These are phyloP conservation scores for Psammodynastes pulverulentus DNA, from an alignment of 2,113 vertebrate species.

Conservation along the genomic window DNA sequence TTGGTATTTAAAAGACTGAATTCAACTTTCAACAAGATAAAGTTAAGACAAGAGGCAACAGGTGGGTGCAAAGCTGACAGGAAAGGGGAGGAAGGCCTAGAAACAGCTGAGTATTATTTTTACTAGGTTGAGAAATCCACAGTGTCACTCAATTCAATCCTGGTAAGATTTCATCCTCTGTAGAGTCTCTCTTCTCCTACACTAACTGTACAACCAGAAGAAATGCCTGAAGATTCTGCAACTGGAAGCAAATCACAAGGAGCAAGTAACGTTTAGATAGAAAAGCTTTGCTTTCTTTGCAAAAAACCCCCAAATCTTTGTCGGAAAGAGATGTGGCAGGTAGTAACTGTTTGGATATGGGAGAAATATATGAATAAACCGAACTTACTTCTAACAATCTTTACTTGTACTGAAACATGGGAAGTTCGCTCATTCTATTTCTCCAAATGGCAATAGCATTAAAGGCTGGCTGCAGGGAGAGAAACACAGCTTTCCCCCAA, in stretches of 20 bases:
- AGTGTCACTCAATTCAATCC: background rate
- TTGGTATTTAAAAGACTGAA: background rate
- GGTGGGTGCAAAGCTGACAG: background rate
- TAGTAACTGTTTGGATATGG: background rate
- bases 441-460: background rate
- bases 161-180: background rate
- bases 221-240: background rate
- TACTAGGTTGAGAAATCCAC: background rate
- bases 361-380: background rate
- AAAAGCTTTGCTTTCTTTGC: background rate
- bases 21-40: background rate
- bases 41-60: background rate
- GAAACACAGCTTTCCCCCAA: background rate
- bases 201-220: background rate
- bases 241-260: background rate
- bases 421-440: background rate
- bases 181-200: background rate
- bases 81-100: background rate
- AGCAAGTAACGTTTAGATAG: background rate
- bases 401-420: background rate
- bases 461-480: background rate
- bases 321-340: background rate
- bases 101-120: slow-evolving; percentile 13
- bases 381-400: background rate
- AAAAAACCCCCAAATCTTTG: no score